A percentile compares a stretch with the other conserved stretches of the same genome.
These are phyloP conservation scores for Pseudorasbora parva DNA, from an alignment of 2,113 vertebrate genomes.

Conservation along the genomic window DNA sequence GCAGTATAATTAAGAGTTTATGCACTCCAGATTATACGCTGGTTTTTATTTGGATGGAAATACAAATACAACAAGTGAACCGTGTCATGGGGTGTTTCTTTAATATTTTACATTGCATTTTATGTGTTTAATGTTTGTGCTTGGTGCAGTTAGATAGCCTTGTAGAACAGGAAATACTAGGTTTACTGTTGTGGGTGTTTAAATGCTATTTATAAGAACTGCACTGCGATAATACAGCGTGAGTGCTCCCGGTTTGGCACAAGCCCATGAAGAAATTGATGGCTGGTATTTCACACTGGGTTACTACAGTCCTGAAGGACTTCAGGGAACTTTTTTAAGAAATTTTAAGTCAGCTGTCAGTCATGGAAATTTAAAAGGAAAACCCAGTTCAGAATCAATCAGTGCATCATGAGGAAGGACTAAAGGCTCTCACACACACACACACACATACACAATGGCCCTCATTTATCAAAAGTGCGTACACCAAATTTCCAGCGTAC, in stretches of 20 bases:
- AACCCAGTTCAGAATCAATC: no score
- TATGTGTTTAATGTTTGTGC: neutral
- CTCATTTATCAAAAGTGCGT: no score
- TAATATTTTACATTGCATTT: neutral
- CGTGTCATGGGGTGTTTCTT: neutral
- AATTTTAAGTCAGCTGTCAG: no score
- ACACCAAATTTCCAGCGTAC: no score
- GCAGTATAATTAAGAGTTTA: conserved; percentile 45
- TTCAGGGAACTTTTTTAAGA: no score
- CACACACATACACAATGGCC: no score
- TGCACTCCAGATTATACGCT: conserved; percentile 39
- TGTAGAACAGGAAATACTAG: neutral
- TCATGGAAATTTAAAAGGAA: no score
- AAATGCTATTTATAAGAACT: neutral
- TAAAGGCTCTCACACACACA: no score
- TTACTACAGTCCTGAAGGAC: no score
- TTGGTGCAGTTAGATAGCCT: neutral
- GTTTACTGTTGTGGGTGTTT: no score
- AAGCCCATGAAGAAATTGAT: neutral
- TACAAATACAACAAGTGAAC: conserved; percentile 43
- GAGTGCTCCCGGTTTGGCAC: neutral
- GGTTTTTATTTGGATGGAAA: conserved; percentile 55
- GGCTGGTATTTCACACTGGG: neutral
- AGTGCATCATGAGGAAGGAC: no score
- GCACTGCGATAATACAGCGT: no score